Percentiles rank a stretch among this genome's conserved stretches.
Evolutionary conservation across 2,113 vertebrate genomes (phyloP).

Genomic region (Notarius quadriscutis): DNA sequence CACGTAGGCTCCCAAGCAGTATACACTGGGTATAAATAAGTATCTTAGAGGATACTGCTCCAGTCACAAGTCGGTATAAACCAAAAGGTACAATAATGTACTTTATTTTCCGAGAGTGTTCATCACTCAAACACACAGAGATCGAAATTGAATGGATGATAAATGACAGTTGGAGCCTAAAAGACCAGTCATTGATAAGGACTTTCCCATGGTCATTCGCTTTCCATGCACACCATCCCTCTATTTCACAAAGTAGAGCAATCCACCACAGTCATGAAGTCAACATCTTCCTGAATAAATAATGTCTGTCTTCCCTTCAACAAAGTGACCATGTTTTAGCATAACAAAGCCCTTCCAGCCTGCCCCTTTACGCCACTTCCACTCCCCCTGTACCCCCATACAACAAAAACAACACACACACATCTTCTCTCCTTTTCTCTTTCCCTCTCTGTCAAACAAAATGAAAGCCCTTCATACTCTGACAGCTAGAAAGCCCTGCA

Average conservation of each 20-base stretch:
- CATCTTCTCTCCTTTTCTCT: slow-evolving; percentile 56
- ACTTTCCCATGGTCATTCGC: not conserved
- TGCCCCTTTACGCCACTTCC: slow-evolving; percentile 65
- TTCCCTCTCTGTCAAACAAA: slow-evolving; percentile 78
- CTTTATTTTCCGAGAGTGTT: too few relatives aligned
- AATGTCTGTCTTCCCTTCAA: slow-evolving; percentile 61
- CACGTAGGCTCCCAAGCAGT: too few relatives aligned
- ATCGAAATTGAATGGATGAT: not conserved
- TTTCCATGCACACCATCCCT: slow-evolving; percentile 1
- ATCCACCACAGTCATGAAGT: slow-evolving; percentile 61
- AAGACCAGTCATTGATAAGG: slow-evolving; percentile 4
- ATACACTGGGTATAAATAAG: too few relatives aligned
- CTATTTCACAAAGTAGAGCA: slow-evolving; percentile 35
- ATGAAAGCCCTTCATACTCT: slow-evolving; percentile 84
- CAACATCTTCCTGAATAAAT: slow-evolving; percentile 62
- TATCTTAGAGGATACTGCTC: too few relatives aligned
- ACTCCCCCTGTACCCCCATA: slow-evolving; percentile 23
- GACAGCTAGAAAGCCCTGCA: slow-evolving; percentile 78
- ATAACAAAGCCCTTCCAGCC: slow-evolving; percentile 72
- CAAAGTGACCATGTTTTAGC: slow-evolving; percentile 65
- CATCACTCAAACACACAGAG: too few relatives aligned
- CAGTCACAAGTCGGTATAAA: too few relatives aligned
- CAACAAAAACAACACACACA: slow-evolving; percentile 55
- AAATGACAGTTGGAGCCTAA: not conserved
- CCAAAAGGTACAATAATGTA: too few relatives aligned